Conservation (phyloP, 35 echinoderm and acorn worm genomes). For the Apostichopus japonicus region DNA sequence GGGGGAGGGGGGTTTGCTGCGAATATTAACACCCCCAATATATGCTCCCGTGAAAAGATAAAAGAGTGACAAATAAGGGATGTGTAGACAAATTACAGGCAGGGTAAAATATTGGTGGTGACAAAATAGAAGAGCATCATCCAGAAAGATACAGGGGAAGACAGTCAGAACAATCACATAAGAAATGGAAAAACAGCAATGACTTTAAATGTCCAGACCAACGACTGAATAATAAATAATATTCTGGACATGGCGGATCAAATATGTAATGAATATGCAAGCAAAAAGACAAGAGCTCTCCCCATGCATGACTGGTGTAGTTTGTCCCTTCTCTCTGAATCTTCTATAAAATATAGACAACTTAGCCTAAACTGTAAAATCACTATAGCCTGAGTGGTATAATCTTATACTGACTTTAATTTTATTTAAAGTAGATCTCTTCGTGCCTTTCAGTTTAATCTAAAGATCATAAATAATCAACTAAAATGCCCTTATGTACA, state of each 20-base stretch:
- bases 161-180: constrained; percentile 48
- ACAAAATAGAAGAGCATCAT: constrained; percentile 39
- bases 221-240: constrained; percentile 46
- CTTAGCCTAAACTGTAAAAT: too few species aligned
- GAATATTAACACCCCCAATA: too few species aligned
- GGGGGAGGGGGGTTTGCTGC: too few species aligned
- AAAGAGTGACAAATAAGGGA: background rate
- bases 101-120: background rate
- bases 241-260: constrained; percentile 22
- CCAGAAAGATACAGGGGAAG: background rate
- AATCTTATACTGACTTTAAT: too few species aligned
- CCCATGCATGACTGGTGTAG: constrained; percentile 62
- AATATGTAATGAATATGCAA: constrained; percentile 59
- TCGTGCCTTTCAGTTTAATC: too few species aligned
- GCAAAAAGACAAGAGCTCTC: constrained; percentile 53
- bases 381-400: too few species aligned
- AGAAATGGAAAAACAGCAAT: constrained; percentile 42
- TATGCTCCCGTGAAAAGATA: background rate
- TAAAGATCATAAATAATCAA: too few species aligned
- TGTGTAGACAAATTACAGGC: background rate
- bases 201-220: constrained; percentile 27
- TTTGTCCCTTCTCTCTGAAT: constrained; percentile 5
- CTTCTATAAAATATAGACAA: background rate
- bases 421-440: too few species aligned
- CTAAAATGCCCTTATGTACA: too few species aligned